phyloP scores from a whole-genome alignment of 92 coral and sea anemone species.

The Palythoa heliodiscus region DNA sequence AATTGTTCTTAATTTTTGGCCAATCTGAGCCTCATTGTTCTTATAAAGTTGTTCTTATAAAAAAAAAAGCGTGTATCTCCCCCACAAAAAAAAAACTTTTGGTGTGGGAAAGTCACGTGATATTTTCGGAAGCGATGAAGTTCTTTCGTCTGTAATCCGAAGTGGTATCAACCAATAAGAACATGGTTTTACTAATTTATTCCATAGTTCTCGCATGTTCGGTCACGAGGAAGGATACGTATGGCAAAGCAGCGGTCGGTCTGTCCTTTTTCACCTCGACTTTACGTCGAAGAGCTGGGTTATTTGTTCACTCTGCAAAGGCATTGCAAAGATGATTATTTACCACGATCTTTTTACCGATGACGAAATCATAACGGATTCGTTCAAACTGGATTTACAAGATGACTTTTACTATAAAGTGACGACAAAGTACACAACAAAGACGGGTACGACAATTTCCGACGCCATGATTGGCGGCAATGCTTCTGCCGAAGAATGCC shows the following conservation, averaged over 20 bases:
- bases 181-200: background rate
- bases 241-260: background rate
- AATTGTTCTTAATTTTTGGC: no score
- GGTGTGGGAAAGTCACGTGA: no score
- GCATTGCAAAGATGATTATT: conserved; percentile 38
- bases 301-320: background rate
- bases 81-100: no score
- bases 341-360: conserved; percentile 49
- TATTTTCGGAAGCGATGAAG: no score
- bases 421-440: background rate
- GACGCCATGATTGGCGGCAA: conserved; percentile 61
- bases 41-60: no score
- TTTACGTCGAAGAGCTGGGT: background rate
- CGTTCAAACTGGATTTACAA: conserved; percentile 35
- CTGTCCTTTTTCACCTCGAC: background rate
- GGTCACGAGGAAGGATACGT: conserved; percentile 23
- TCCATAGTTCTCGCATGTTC: background rate
- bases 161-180: conserved; percentile 15
- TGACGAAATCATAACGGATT: conserved; percentile 54
- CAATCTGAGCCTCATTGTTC: no score
- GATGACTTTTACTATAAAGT: conserved; percentile 48
- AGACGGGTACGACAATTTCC: conserved; percentile 22
- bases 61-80: no score
- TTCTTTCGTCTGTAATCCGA: background rate
- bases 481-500: conserved; percentile 52